These are phyloP conservation scores for Papilio glaucus DNA, from an alignment of 1,140 invertebrate species.

Conservation along the genomic window DNA sequence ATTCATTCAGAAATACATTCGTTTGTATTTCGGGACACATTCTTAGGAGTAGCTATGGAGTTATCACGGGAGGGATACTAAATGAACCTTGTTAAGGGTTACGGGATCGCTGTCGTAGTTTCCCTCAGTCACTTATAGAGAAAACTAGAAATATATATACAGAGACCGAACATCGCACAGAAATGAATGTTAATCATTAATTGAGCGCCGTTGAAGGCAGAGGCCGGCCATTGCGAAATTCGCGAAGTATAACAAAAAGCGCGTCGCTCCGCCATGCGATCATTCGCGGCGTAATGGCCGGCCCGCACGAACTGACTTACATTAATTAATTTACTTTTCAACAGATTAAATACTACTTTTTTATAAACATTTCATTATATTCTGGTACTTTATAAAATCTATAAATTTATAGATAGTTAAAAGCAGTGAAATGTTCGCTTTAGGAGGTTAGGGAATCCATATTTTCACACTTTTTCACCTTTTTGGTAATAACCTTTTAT, in stretches of 20 bases:
- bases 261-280: slow-evolving; percentile 10
- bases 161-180: background rate
- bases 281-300: slow-evolving; percentile 3
- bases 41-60: too few species aligned
- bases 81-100: too few species aligned
- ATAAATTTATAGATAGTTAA: background rate
- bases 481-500: too few species aligned
- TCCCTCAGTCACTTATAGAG: too few species aligned
- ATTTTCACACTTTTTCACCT: too few species aligned
- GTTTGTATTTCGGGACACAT: too few species aligned
- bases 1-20: too few species aligned
- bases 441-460: background rate
- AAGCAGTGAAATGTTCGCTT: background rate
- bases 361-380: slow-evolving; percentile 9
- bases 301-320: slow-evolving; percentile 19
- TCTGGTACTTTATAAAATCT: background rate
- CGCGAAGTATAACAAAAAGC: slow-evolving; percentile 26
- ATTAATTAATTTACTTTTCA: slow-evolving; percentile 38
- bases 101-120: too few species aligned
- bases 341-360: slow-evolving; percentile 31
- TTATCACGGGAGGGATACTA: too few species aligned
- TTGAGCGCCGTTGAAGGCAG: background rate
- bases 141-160: background rate
- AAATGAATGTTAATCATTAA: slow-evolving; percentile 2
- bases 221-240: slow-evolving; percentile 28